These are phyloP conservation scores for Nemotelus pantherinus DNA, from an alignment of 2,888 invertebrate genomes.

Conservation along the genomic window DNA sequence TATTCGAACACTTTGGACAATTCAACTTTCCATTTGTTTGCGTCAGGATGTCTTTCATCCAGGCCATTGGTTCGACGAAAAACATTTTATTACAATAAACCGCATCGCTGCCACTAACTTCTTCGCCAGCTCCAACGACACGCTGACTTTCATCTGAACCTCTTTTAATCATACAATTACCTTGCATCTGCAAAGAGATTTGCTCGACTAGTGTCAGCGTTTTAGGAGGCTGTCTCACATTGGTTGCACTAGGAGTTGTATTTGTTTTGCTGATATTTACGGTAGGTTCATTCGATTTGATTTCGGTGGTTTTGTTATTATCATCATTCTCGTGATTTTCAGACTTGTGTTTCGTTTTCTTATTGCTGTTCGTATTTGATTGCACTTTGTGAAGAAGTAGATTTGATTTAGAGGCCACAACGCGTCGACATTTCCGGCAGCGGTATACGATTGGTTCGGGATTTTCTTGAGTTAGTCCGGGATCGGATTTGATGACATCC, in stretches of 20 bases:
- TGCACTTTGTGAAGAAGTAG: conserved; percentile 74
- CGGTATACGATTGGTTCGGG: conserved; percentile 87
- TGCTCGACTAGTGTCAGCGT: conserved; percentile 58
- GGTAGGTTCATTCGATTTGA: neutral
- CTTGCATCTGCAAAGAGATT: conserved; percentile 58
- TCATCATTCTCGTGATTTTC: neutral
- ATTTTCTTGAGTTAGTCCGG: conserved; percentile 75
- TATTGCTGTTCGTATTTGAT: neutral
- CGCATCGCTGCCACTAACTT: conserved; percentile 57
- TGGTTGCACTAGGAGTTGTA: neutral
- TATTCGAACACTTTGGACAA: conserved; percentile 85
- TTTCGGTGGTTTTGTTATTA: conserved; percentile 7
- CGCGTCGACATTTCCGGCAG: conserved; percentile 82
- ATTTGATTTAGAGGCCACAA: conserved; percentile 84
- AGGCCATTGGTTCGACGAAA: conserved; percentile 89
- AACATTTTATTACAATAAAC: conserved; percentile 75
- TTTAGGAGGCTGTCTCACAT: conserved; percentile 44
- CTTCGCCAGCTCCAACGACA: conserved; percentile 47
- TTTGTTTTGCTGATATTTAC: neutral
- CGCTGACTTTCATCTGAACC: no score
- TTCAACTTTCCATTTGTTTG: conserved; percentile 82
- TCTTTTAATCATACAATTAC: conserved; percentile 54
- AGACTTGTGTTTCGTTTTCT: neutral
- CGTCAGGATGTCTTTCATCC: conserved; percentile 83
- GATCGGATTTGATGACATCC: conserved; percentile 83